phyloP scores from a whole-genome alignment of 2,888 invertebrate genomes.

The Caenorhabditis japonica region DNA sequence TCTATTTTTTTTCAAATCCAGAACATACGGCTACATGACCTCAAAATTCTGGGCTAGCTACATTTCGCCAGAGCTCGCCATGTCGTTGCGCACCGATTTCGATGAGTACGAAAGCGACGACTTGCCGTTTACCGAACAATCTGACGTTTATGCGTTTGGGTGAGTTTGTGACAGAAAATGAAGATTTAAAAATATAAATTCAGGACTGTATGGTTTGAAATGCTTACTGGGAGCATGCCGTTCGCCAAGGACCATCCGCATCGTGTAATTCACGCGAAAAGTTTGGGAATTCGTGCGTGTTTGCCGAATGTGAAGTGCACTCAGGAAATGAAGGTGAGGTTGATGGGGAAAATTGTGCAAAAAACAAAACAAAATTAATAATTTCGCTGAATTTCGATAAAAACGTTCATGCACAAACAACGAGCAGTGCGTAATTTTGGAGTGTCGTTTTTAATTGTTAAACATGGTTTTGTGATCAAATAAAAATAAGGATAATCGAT shows the following conservation, averaged over 20 bases:
- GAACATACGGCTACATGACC: conserved; percentile 83
- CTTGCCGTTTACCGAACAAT: conserved; percentile 90
- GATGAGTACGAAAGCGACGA: conserved; percentile 80
- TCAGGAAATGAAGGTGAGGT: conserved; percentile 92
- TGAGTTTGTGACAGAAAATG: conserved; percentile 79
- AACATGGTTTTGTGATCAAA: no score
- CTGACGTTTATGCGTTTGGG: conserved; percentile 98
- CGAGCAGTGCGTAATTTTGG: no score
- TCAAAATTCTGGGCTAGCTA: conserved; percentile 99
- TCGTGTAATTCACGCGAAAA: conserved; percentile 97
- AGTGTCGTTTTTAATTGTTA: no score
- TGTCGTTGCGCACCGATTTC: conserved; percentile 20
- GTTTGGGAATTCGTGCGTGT: conserved; percentile 94
- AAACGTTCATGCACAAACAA: no score
- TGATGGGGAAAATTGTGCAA: no score
- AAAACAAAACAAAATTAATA: no score
- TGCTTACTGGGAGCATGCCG: conserved; percentile 59
- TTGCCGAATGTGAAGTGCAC: conserved; percentile 93
- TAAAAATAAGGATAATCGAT: no score
- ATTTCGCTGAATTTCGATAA: no score
- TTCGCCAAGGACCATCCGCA: conserved; percentile 86
- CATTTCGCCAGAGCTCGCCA: conserved; percentile 91
- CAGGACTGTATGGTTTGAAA: conserved; percentile 53
- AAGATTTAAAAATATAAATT: conserved; percentile 10
- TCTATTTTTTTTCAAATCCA: conserved; percentile 22